phyloP scores from a whole-genome alignment of 1,140 invertebrate species.

The Drosophila ironensis region DNA sequence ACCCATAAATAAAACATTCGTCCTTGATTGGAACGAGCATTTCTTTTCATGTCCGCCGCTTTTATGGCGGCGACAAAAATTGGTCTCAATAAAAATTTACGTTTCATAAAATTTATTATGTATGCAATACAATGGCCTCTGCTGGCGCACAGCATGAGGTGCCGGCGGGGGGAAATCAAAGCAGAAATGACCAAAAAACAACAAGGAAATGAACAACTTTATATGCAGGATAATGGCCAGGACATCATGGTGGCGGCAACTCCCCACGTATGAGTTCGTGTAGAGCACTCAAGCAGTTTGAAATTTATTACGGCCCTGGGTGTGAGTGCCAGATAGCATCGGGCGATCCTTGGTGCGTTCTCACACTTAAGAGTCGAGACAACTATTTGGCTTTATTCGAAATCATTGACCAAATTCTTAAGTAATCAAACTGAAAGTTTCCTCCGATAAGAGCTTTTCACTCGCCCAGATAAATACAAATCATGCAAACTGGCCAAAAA shows the following conservation, averaged over 20 bases:
- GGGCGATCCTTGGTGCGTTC: constrained; percentile 14
- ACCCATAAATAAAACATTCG: constrained; percentile 70
- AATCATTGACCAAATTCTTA: constrained; percentile 49
- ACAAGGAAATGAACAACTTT: constrained; percentile 76
- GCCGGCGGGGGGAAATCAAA: constrained; percentile 61
- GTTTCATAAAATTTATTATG: constrained; percentile 81
- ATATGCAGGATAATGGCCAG: constrained; percentile 77
- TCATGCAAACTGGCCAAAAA: constrained; percentile 65
- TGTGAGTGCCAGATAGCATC: constrained; percentile 10
- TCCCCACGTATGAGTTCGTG: constrained; percentile 14
- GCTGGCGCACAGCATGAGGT: constrained; percentile 4
- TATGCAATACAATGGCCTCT: constrained; percentile 68
- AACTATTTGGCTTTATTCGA: constrained; percentile 45
- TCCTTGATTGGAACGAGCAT: constrained; percentile 20
- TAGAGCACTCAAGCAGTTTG: constrained; percentile 17
- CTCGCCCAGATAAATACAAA: constrained; percentile 70
- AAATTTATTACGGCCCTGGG: constrained; percentile 44
- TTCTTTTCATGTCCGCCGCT: constrained; percentile 38
- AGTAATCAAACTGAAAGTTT: constrained; percentile 68
- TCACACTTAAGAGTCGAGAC: constrained; percentile 36
- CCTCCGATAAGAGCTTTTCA: constrained; percentile 60
- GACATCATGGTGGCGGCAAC: constrained; percentile 61
- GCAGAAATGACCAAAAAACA: constrained; percentile 49
- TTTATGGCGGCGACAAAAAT: constrained; percentile 77
- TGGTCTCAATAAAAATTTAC: constrained; percentile 79